Evolutionary conservation across 1,140 invertebrate species (phyloP), one percentile per base, ranked within the genome.

Genomic region (Bombus confusus): DNA sequence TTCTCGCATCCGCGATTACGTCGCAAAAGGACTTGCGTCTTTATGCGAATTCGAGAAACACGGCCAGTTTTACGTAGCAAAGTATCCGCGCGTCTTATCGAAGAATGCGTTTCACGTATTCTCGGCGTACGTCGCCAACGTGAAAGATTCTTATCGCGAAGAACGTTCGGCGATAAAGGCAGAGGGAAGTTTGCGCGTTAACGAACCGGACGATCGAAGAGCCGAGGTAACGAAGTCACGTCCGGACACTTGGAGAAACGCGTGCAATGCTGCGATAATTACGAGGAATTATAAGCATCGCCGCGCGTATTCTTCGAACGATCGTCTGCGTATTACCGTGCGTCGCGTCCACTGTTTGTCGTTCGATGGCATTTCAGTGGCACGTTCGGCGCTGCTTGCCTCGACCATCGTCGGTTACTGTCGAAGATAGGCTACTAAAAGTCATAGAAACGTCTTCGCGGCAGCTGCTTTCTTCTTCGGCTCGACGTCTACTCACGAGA

Each of bases 371-470:
- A 62, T 62, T 62, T 62, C 59, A 13, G 28, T n/a, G 3, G 28
- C 25, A 62, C 28, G 28, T 62, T 52, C 47, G 47, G 47, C 18
- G 22, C 18, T 22, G 47, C 47, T 8, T 52, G 47, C 47, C 28
- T 34, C 34, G 25, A 6, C 28, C 13, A 72, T 72, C 39, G 4
- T 43, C 39, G 69, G 41, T 28, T 25, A 22, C 34, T 37, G 68
- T 9, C 10, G 52, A 2, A 71, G 39, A 57, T 41, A 64, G 34
- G 71, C 41, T 25, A 28, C 74, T 34, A n/a, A 25, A 39, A 25
- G 18, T 6, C 31, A 4, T 47, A 85, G 83, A 68, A 80, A 66
- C 77, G 71, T 80, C 83, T 81, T 85, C 83, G 31, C 52, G 12
- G 4, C 12, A 15, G 52, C 41, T 47, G 66, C 77, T 85, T 85